Percentiles rank a stretch among this genome's conserved stretches.
These are phyloP conservation scores for Balaenoptera acutorostrata DNA, from an alignment of 2,113 vertebrate species.

Conservation along the genomic window DNA sequence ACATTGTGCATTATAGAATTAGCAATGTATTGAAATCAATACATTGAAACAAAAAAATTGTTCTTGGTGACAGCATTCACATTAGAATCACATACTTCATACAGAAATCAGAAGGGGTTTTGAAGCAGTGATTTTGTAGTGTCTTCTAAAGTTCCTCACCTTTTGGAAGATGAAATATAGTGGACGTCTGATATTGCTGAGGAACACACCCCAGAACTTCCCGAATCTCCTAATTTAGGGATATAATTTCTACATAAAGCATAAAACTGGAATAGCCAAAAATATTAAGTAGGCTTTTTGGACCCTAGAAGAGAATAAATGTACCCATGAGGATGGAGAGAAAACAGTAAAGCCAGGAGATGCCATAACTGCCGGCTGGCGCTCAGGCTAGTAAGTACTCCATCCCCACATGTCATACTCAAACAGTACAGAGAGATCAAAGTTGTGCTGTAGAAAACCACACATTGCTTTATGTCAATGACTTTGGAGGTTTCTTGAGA, in stretches of 20 bases:
- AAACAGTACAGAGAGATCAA: rapidly evolving
- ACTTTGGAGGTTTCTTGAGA: neutral
- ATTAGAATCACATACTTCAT: neutral
- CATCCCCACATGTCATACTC: rapidly evolving
- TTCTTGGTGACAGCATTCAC: neutral
- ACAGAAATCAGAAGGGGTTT: neutral
- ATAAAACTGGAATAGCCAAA: neutral
- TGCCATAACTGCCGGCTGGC: rapidly evolving
- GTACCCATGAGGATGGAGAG: neutral
- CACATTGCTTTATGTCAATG: neutral
- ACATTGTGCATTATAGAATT: neutral
- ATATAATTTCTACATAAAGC: neutral
- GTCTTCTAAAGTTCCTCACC: neutral
- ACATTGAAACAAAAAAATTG: neutral
- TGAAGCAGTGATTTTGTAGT: neutral
- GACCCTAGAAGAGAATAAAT: neutral
- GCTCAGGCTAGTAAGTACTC: rapidly evolving
- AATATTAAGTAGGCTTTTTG: neutral
- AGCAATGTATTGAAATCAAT: neutral
- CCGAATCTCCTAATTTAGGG: neutral
- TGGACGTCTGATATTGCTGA: neutral
- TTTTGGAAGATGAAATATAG: neutral
- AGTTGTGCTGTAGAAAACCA: neutral
- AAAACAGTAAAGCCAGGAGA: no score
- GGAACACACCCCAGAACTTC: neutral